Evolutionary conservation across 2,888 invertebrate genomes (phyloP).

Genomic region (Pyrgus malvae): DNA sequence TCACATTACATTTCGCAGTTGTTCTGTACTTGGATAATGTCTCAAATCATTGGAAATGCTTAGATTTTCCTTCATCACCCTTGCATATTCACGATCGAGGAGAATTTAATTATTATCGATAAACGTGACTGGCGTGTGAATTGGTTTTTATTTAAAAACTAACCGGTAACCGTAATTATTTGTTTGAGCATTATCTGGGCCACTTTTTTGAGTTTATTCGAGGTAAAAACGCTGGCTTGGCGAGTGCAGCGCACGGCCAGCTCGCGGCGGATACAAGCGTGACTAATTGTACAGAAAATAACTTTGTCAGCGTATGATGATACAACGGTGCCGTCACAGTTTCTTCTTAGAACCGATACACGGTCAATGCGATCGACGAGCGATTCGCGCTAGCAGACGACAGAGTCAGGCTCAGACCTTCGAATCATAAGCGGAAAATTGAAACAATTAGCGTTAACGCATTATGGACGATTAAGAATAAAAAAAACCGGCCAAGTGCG

Average conservation of each 20-base stretch:
- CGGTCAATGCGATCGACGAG: constrained; percentile 40
- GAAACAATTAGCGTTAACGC: background rate
- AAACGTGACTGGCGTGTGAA: no score
- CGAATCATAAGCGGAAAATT: background rate
- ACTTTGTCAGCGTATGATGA: constrained; percentile 73
- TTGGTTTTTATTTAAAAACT: background rate
- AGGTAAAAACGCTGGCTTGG: constrained; percentile 31
- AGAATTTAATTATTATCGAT: background rate
- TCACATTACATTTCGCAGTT: constrained; percentile 9
- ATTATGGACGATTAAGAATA: no score
- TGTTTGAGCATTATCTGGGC: background rate
- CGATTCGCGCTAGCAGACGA: constrained; percentile 18
- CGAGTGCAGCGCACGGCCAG: constrained; percentile 48
- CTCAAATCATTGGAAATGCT: constrained; percentile 1
- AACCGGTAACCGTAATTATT: background rate
- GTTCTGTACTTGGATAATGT: constrained; percentile 9
- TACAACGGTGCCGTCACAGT: constrained; percentile 70
- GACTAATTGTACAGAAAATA: constrained; percentile 81
- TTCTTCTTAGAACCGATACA: constrained; percentile 70
- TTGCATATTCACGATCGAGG: background rate
- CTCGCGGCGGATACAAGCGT: constrained; percentile 76
- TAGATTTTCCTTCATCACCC: background rate
- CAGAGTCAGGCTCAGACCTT: constrained; percentile 4
- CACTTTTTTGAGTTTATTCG: constrained; percentile 29
- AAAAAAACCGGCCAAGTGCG: no score